A percentile compares a stretch with the other conserved stretches of the same genome.
Conservation (phyloP, 2,113 vertebrate genomes). For the Eclectus roratus region DNA sequence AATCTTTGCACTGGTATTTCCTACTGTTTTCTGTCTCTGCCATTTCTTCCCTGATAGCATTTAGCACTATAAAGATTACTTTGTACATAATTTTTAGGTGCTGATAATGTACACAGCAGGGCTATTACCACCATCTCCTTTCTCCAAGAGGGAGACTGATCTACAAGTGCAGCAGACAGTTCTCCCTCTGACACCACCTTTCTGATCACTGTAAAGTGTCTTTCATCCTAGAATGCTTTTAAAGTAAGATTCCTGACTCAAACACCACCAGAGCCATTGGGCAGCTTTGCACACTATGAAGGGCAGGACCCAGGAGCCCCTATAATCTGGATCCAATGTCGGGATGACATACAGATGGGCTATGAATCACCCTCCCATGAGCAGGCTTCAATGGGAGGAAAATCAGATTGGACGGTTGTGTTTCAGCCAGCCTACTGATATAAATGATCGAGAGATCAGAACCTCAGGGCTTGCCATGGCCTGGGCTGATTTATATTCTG, state of each 20-base stretch:
- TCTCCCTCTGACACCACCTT: neutral
- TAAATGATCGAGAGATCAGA: neutral
- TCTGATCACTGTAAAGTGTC: neutral
- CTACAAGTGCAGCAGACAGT: neutral
- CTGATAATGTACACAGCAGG: neutral
- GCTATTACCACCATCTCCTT: neutral
- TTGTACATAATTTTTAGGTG: neutral
- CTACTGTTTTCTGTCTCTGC: neutral
- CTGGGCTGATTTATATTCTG: neutral
- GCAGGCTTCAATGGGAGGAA: neutral
- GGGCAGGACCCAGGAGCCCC: neutral
- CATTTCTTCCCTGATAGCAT: neutral
- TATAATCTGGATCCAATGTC: neutral
- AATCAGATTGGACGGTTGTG: neutral
- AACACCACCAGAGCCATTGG: fast-evolving
- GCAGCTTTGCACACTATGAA: neutral
- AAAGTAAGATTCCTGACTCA: neutral
- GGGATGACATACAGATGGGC: neutral
- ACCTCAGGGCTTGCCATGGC: neutral
- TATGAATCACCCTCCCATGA: neutral
- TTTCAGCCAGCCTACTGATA: neutral
- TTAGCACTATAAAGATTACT: neutral
- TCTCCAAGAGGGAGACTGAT: neutral
- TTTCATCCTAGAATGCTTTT: neutral
- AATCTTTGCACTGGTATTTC: neutral